Evolutionary conservation across 2,888 invertebrate genomes (phyloP).

Genomic region (Dusona sp.): DNA sequence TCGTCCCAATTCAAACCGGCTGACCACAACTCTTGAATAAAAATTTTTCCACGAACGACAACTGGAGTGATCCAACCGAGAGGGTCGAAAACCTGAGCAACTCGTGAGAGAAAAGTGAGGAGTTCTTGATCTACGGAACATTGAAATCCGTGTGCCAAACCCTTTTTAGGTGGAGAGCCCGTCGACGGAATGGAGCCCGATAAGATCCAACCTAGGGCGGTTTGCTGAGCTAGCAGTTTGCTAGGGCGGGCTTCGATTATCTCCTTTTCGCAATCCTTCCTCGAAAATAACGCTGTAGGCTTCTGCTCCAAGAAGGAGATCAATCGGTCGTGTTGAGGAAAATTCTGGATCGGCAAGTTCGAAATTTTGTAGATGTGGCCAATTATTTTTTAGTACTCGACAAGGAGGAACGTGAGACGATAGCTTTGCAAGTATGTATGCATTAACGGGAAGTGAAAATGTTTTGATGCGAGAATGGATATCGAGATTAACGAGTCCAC

Average conservation of each 20-base stretch:
- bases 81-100: slow-evolving; percentile 60
- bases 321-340: slow-evolving; percentile 3
- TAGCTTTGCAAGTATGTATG: slow-evolving; percentile 33
- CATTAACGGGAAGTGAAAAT: slow-evolving; percentile 27
- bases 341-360: slow-evolving; percentile 42
- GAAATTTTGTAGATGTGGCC: slow-evolving; percentile 31
- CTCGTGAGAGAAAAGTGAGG: slow-evolving; percentile 34
- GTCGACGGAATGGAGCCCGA: slow-evolving; percentile 43
- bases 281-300: slow-evolving; percentile 49
- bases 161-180: neutral
- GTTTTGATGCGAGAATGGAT: slow-evolving; percentile 10
- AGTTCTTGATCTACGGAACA: slow-evolving; percentile 59
- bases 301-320: slow-evolving; percentile 54
- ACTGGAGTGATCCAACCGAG: slow-evolving; percentile 63
- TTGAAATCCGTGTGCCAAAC: slow-evolving; percentile 43
- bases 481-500: slow-evolving; percentile 7
- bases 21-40: slow-evolving; percentile 60
- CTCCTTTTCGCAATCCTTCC: slow-evolving; percentile 43
- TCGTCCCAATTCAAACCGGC: slow-evolving; percentile 57
- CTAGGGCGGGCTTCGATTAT: too few relatives aligned
- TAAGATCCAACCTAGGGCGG: slow-evolving; percentile 54
- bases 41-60: slow-evolving; percentile 57
- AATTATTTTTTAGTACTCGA: neutral
- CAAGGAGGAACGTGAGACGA: slow-evolving; percentile 34
- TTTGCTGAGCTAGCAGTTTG: slow-evolving; percentile 45